Percentiles rank a stretch among this genome's conserved stretches.
Conservation (phyloP, 1,140 invertebrate species). For the Drosophila paulistorum region DNA sequence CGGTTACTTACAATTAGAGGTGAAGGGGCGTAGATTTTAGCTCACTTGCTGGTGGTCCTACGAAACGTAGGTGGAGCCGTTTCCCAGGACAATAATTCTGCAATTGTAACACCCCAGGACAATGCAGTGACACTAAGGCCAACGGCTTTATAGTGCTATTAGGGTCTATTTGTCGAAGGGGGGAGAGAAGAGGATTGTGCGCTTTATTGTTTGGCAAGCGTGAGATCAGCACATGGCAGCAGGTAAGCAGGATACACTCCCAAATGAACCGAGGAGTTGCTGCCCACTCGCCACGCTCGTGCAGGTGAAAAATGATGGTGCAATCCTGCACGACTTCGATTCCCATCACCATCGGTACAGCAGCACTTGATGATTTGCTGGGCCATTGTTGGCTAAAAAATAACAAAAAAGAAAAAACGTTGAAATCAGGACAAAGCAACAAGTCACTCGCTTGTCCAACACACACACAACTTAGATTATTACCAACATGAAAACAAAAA, state of each 20-base stretch:
- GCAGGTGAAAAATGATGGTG: constrained; percentile 79
- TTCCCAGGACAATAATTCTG: constrained; percentile 80
- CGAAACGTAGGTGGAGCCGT: constrained; percentile 69
- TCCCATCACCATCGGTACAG: constrained; percentile 49
- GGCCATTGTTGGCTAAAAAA: constrained; percentile 57
- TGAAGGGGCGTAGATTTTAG: constrained; percentile 44
- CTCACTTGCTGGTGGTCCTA: constrained; percentile 57
- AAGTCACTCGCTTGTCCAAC: constrained; percentile 41
- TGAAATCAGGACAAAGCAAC: constrained; percentile 56
- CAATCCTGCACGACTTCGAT: constrained; percentile 56
- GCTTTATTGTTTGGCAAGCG: constrained; percentile 75
- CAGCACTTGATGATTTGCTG: constrained; percentile 78
- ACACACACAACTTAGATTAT: constrained; percentile 49
- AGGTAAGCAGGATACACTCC: constrained; percentile 36
- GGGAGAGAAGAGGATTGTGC: constrained; percentile 38
- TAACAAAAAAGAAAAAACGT: neutral
- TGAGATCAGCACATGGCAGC: constrained; percentile 79
- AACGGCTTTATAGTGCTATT: constrained; percentile 53
- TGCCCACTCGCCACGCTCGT: constrained; percentile 76
- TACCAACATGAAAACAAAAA: constrained; percentile 63
- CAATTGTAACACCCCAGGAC: constrained; percentile 67
- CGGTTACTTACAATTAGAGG: neutral
- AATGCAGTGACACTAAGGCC: constrained; percentile 39
- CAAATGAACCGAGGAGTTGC: constrained; percentile 1
- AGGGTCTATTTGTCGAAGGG: constrained; percentile 50